Evolutionary conservation across 2,113 vertebrate genomes (phyloP), one percentile per base, ranked within the genome.

Genomic region (Chroicocephalus ridibundus): DNA sequence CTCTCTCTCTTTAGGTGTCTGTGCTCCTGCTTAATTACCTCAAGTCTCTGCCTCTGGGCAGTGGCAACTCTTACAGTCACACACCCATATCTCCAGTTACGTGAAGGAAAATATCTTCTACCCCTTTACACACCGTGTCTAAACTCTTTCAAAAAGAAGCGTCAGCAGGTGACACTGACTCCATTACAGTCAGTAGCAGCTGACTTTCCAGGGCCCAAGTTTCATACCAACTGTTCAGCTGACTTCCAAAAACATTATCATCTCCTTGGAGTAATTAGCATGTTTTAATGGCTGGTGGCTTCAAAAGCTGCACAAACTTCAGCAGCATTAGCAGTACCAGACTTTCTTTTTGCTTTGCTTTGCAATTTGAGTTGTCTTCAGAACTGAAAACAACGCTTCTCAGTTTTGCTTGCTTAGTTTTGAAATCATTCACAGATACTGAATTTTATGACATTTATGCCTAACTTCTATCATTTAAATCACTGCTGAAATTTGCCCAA

Each of bases 11-110:
- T 62, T 49, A 69, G 84, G 47, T 93, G 90, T 90, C 80, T 91
- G 71, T 58, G 40, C 42, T 57, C 31, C 85, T 89, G 65, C 86
- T 65, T 96, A 91, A 97, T 95, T 93, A 96, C 22, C 27, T 55
- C 64, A 82, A 83, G 91, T 46, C 82, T 95, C 71, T 93, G 95
- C 87, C 93, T 78, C 58, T 87, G 71, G 87, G 94, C 70, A 93
- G 82, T 22, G 52, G 78, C 91, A 94, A 19, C 72, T 94, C 34
- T 40, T 55, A 14, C 0, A 83, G 61, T 61, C 77, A 90, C 64
- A 65, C 69, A 46, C 64, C 40, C 16, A 0, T 13, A 72, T 65
- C 88, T 86, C 42, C 44, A 78, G 52, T 46, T 49, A 66, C 0
- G 18, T 18, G 49, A 47, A 49, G 55, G 44, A 80, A 82, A 94